These are phyloP conservation scores for Tokudaia muenninki DNA, from an alignment of 2,797 vertebrate species.

Conservation along the genomic window DNA sequence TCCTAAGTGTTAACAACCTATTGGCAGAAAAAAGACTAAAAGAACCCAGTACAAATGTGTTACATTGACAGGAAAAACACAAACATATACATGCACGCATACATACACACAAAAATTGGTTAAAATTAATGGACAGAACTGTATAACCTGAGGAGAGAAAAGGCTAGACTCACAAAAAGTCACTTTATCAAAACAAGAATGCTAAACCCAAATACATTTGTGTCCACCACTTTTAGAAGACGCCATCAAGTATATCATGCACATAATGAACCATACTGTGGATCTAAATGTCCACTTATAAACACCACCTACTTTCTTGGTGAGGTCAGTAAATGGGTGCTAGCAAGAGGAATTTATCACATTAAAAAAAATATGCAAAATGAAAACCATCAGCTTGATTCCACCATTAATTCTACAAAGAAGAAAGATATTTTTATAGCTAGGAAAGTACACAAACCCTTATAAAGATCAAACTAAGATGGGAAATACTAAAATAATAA, in stretches of 20 bases:
- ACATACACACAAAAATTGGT: constrained; percentile 4
- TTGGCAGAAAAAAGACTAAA: constrained; percentile 63
- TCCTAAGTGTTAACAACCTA: constrained; percentile 56
- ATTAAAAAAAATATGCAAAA: constrained; percentile 65
- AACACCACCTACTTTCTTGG: constrained; percentile 56
- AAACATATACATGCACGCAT: constrained; percentile 16
- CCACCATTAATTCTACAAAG: constrained; percentile 60
- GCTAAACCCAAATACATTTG: constrained; percentile 60
- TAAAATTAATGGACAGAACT: constrained; percentile 59
- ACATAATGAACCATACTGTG: constrained; percentile 56
- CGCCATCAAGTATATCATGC: constrained; percentile 55
- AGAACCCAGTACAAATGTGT: constrained; percentile 67
- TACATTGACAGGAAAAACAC: constrained; percentile 50
- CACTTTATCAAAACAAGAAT: constrained; percentile 61
- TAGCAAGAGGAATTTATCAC: constrained; percentile 6
- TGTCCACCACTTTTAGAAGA: constrained; percentile 58
- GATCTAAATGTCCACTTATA: constrained; percentile 62
- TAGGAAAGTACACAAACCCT: constrained; percentile 63
- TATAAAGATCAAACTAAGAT: constrained; percentile 60
- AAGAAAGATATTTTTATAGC: constrained; percentile 26
- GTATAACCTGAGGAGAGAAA: constrained; percentile 36
- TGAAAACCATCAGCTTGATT: constrained; percentile 67
- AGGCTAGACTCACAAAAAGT: constrained; percentile 69
- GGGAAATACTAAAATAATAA: constrained; percentile 61
- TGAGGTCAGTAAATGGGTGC: constrained; percentile 42